Base-by-base conservation (phyloP, 1,140 invertebrate genomes). In the Octopus bimaculoides region DNA sequence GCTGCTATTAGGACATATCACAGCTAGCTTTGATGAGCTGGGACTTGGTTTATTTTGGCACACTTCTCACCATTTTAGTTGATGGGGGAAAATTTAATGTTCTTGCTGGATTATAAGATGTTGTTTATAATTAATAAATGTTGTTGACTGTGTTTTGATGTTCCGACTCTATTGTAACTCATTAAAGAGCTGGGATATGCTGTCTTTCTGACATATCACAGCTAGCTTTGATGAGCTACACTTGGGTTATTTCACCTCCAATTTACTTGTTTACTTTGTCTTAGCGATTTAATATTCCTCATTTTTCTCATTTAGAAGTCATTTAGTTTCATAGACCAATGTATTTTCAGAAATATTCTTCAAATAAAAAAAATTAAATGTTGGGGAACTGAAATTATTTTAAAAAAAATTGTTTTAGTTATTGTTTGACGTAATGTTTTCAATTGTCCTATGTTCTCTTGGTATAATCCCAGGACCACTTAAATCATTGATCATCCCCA, bases 21-120 rank as follows among this genome's bases (percentile, higher is more conserved):
- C 82, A 83, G 82, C 82, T 81, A 78, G 81, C 82, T 83, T 83
- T 83, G 82, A 83, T 80, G 78, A 81, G 80, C 78, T 79, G 52
- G 17, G 20, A 76, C 54, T 71, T 5, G 75, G 52, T 56, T n/a
- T 20, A 6, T 10, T 20, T 17, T 17, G 41, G 10, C 26, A n/a
- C n/a, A 41, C 26, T 41, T 41, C 26, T 41, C 26, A 41, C 26
- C 26, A 41, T 41, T 41, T 41, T 41, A 41, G 26, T 41, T 41
- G 26, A 41, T 3, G 26, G 0, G 26, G 26, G 26, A 41, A 41
- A 41, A 41, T 41, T 41, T 41, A 41, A 41, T 41, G 26, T 41
- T 41, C 26, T 41, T 41, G 26, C 26, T 41, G 26, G 26, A 41
- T 41, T 41, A 41, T 41, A 41, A 41, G 26, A 41, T 41, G 26